A percentile compares a stretch with the other conserved stretches of the same genome.
phyloP scores from a whole-genome alignment of 2,888 invertebrate species.

The Melanargia galathea region DNA sequence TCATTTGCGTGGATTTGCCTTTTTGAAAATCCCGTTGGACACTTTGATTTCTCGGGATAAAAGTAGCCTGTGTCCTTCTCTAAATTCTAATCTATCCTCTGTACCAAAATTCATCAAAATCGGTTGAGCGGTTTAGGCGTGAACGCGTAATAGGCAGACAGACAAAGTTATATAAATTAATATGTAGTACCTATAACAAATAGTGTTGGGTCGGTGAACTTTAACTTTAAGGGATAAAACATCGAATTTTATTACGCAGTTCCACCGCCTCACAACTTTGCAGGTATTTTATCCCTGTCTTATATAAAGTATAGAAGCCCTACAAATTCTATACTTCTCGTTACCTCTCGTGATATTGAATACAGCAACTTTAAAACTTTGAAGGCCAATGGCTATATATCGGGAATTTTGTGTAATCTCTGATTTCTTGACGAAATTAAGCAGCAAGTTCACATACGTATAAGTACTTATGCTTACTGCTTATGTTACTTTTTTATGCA shows the following conservation, averaged over 20 bases:
- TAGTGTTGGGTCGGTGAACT: conserved; percentile 19
- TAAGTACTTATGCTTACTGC: no score
- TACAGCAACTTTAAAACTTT: not conserved
- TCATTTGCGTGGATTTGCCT: no score
- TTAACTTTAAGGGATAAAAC: conserved; percentile 14
- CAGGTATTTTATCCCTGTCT: conserved; percentile 25
- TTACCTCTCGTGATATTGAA: conserved; percentile 6
- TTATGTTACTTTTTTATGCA: not conserved
- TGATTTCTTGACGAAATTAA: not conserved
- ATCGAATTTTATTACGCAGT: conserved; percentile 22
- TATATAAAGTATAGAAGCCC: conserved; percentile 17
- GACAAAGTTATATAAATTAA: no score
- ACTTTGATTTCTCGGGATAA: no score
- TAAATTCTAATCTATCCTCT: no score
- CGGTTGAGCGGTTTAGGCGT: no score
- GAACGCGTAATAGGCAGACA: no score
- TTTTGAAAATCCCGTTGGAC: no score
- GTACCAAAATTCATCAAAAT: no score
- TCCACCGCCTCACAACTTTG: conserved; percentile 24
- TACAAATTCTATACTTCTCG: conserved; percentile 18
- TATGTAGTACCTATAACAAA: no score
- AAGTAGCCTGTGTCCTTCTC: no score
- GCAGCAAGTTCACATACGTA: not conserved
- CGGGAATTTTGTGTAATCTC: not conserved
- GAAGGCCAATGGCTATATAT: not conserved